These are phyloP conservation scores for Rostratula benghalensis DNA, from an alignment of 2,113 vertebrate genomes.

Conservation along the genomic window DNA sequence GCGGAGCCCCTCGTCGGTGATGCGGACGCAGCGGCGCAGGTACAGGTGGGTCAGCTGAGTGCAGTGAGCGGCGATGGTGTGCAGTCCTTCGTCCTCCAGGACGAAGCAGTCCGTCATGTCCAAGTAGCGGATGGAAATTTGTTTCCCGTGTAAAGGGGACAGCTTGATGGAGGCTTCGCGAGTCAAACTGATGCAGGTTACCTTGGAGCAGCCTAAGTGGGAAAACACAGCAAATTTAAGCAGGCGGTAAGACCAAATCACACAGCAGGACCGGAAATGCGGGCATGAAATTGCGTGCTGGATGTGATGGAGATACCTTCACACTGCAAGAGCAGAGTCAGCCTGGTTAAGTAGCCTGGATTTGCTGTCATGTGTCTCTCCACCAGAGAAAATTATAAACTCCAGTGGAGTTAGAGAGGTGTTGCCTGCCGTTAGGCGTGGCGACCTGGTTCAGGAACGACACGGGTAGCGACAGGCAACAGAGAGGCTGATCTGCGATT, in stretches of 20 bases:
- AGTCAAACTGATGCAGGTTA: slow-evolving; percentile 95
- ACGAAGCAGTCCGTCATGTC: slow-evolving; percentile 98
- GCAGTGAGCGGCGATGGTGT: slow-evolving; percentile 95
- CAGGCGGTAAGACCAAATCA: not conserved
- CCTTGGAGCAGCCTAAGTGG: slow-evolving; percentile 93
- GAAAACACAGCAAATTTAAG: not conserved
- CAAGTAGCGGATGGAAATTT: slow-evolving; percentile 93
- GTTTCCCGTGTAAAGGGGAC: slow-evolving; percentile 89
- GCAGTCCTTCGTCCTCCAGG: slow-evolving; percentile 93
- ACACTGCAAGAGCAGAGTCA: not conserved
- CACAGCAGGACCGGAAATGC: not conserved
- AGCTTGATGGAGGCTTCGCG: slow-evolving; percentile 90
- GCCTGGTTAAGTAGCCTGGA: not conserved
- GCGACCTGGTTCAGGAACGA: no score
- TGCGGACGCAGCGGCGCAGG: slow-evolving; percentile 90
- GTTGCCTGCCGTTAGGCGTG: no score
- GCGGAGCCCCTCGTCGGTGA: slow-evolving; percentile 93
- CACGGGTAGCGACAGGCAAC: no score
- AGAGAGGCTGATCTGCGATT: not conserved
- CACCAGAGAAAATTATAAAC: not conserved
- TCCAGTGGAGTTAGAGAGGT: not conserved
- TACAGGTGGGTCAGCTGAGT: slow-evolving; percentile 97
- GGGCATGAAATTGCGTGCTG: not conserved
- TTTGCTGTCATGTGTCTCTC: not conserved
- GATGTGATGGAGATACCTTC: not conserved